These are phyloP conservation scores for Mustela nigripes DNA, from an alignment of 2,113 vertebrate species.

Conservation along the genomic window DNA sequence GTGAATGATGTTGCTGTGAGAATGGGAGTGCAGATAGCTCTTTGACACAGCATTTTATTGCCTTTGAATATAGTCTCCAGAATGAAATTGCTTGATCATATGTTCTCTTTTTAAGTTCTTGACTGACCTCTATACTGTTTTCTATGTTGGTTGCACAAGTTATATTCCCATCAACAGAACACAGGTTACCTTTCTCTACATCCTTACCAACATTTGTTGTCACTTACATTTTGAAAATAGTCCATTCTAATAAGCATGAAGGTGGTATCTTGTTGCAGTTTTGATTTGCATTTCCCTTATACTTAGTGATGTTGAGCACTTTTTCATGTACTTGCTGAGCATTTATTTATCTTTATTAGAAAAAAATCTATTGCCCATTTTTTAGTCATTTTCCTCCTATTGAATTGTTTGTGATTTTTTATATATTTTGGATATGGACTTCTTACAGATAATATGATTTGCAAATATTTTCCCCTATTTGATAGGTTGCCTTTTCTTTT, in stretches of 20 bases:
- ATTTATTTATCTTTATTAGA: not conserved
- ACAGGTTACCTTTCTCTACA: not conserved
- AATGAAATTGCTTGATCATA: not conserved
- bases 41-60: not conserved
- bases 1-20: not conserved
- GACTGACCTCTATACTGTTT: not conserved
- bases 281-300: not conserved
- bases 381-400: not conserved
- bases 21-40: not conserved
- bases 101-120: not conserved
- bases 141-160: not conserved
- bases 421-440: not conserved
- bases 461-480: not conserved
- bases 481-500: not conserved
- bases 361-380: not conserved
- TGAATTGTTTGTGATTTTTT: not conserved
- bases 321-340: not conserved
- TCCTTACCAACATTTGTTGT: not conserved
- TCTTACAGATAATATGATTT: not conserved
- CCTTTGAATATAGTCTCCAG: not conserved
- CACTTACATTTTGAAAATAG: not conserved
- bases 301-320: not conserved
- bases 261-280: not conserved
- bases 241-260: not conserved
- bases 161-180: not conserved